A percentile compares a stretch with the other conserved stretches of the same genome.
Conservation (phyloP, 2,797 vertebrate species). For the Poecilia velifera region DNA sequence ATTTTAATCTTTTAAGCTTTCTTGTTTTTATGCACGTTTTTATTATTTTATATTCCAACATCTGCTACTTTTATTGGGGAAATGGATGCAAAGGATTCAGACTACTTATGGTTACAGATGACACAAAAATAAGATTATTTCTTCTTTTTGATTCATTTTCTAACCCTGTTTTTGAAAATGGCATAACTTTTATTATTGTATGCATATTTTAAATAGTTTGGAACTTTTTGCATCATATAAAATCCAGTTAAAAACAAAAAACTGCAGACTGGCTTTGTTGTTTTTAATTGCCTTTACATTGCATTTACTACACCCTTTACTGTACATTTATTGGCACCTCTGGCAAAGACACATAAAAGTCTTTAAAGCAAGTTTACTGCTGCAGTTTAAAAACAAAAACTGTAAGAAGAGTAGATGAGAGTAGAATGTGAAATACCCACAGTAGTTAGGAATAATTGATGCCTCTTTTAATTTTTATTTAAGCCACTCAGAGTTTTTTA, state of each 20-base stretch:
- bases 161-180: neutral
- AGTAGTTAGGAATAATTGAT: neutral
- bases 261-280: neutral
- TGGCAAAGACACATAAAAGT: neutral
- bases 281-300: neutral
- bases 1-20: neutral
- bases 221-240: neutral
- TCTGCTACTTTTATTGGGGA: neutral
- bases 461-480: neutral
- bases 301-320: neutral
- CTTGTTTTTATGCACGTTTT: neutral
- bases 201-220: neutral
- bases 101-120: neutral
- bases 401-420: neutral
- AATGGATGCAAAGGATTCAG: neutral
- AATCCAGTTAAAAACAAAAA: neutral
- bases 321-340: neutral
- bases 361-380: neutral
- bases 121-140: neutral
- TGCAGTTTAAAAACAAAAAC: neutral
- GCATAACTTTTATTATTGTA: neutral
- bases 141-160: neutral
- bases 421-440: neutral
- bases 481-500: neutral
- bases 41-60: neutral